A percentile compares a stretch with the other conserved stretches of the same genome.
These are phyloP conservation scores for Sinocyclocheilus rhinocerous DNA, from an alignment of 2,113 vertebrate genomes.

Conservation along the genomic window DNA sequence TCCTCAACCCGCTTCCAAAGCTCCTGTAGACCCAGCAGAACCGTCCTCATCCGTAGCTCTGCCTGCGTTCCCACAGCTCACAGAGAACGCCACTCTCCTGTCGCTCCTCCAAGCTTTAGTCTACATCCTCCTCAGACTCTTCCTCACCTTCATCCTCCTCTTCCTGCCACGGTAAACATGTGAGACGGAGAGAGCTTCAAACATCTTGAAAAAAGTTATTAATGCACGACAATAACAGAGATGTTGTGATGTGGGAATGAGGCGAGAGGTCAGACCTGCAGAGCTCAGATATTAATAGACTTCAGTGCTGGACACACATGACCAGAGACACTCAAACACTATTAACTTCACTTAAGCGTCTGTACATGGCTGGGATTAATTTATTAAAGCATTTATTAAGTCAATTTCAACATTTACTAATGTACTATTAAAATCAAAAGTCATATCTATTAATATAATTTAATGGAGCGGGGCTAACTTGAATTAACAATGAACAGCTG, in stretches of 20 bases:
- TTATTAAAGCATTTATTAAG: no score
- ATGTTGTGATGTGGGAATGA: conserved; percentile 15
- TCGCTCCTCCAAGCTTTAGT: conserved; percentile 45
- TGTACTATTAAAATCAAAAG: no score
- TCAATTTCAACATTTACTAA: no score
- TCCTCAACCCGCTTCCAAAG: background rate
- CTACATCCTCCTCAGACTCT: conserved; percentile 50
- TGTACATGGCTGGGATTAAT: background rate
- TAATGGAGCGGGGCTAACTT: no score
- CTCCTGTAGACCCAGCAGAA: background rate
- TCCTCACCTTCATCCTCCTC: conserved; percentile 49
- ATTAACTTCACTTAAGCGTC: background rate
- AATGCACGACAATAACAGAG: background rate
- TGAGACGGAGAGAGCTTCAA: no score
- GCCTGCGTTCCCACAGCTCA: background rate
- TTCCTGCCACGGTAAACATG: conserved; percentile 50
- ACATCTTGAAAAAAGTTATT: no score
- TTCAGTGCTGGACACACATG: background rate
- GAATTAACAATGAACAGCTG: no score
- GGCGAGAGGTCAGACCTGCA: conserved; percentile 57
- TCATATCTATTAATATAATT: no score
- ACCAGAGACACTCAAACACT: background rate
- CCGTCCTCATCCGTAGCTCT: background rate
- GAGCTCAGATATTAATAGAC: conserved; percentile 59
- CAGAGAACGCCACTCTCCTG: background rate